Percentiles rank a stretch among this genome's conserved stretches.
These are phyloP conservation scores for Drosophila subpulchrella DNA, from an alignment of 1,140 invertebrate species.

Conservation along the genomic window DNA sequence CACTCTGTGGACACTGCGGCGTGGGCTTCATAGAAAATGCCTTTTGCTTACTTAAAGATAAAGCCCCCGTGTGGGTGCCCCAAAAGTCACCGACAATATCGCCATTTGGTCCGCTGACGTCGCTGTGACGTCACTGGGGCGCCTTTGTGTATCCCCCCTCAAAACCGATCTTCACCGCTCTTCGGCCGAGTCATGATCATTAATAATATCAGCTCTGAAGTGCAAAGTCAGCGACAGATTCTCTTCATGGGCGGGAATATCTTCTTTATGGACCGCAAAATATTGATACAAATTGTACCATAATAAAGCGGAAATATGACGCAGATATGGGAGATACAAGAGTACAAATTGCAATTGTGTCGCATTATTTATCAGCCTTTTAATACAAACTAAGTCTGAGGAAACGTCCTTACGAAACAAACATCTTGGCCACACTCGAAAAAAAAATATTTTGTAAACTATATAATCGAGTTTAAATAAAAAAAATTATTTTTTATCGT, in stretches of 20 bases:
- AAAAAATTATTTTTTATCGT: neutral
- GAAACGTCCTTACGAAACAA: neutral
- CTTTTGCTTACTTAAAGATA: conserved; percentile 49
- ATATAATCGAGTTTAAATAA: too few relatives aligned
- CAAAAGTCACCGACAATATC: conserved; percentile 43
- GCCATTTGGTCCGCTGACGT: conserved; percentile 53
- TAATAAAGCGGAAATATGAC: conserved; percentile 33
- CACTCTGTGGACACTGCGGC: conserved; percentile 33
- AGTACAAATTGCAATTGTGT: conserved; percentile 5
- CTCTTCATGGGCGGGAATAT: conserved; percentile 6
- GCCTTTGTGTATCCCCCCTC: conserved; percentile 46
- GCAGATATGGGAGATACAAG: conserved; percentile 1
- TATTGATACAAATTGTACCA: conserved; percentile 28
- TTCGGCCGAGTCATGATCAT: conserved; percentile 46
- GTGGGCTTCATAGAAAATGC: conserved; percentile 54
- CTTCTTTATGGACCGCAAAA: conserved; percentile 18
- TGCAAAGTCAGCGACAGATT: conserved; percentile 1
- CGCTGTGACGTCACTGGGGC: conserved; percentile 40
- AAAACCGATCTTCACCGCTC: neutral
- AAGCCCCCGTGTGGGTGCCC: conserved; percentile 29
- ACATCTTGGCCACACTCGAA: neutral
- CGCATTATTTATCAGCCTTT: conserved; percentile 12
- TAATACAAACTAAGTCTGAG: neutral
- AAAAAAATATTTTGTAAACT: neutral
- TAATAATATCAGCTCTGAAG: conserved; percentile 59